A percentile compares a stretch with the other conserved stretches of the same genome.
phyloP scores from a whole-genome alignment of 2,113 vertebrate genomes.

The Passer montanus region DNA sequence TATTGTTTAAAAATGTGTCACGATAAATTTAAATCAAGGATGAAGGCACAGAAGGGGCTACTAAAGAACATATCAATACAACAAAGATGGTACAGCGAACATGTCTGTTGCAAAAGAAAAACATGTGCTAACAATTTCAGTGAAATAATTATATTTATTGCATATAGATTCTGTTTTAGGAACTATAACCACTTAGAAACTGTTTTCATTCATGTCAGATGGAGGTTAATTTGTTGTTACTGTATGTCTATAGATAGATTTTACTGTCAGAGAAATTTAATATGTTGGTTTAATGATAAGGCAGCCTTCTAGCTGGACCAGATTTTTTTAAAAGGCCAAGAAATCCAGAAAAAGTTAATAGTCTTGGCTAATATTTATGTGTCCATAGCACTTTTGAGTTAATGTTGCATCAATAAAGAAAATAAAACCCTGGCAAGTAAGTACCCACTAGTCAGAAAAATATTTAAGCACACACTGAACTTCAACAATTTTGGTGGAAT shows the following conservation, averaged over 20 bases:
- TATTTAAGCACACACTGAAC: background rate
- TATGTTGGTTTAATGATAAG: slow-evolving; percentile 73
- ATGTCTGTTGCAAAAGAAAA: slow-evolving; percentile 60
- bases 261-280: slow-evolving; percentile 73
- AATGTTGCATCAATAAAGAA: slow-evolving; percentile 17
- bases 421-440: background rate
- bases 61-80: slow-evolving; percentile 70
- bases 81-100: slow-evolving; percentile 68
- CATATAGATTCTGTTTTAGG: slow-evolving; percentile 77
- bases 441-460: background rate
- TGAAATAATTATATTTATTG: slow-evolving; percentile 81
- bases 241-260: slow-evolving; percentile 70
- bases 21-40: slow-evolving; percentile 80
- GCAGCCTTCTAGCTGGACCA: slow-evolving; percentile 46
- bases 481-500: background rate
- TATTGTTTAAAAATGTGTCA: slow-evolving; percentile 86
- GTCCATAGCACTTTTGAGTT: slow-evolving; percentile 8
- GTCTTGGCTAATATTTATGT: slow-evolving; percentile 35
- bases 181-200: slow-evolving; percentile 78
- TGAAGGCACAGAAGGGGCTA: slow-evolving; percentile 67
- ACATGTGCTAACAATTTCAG: slow-evolving; percentile 83
- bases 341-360: slow-evolving; percentile 39
- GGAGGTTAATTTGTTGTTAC: slow-evolving; percentile 81
- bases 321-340: slow-evolving; percentile 10
- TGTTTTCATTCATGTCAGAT: slow-evolving; percentile 80